Evolutionary conservation across 2,113 vertebrate genomes (phyloP), one percentile per base, ranked within the genome.

Genomic region (Phaethornis superciliosus): DNA sequence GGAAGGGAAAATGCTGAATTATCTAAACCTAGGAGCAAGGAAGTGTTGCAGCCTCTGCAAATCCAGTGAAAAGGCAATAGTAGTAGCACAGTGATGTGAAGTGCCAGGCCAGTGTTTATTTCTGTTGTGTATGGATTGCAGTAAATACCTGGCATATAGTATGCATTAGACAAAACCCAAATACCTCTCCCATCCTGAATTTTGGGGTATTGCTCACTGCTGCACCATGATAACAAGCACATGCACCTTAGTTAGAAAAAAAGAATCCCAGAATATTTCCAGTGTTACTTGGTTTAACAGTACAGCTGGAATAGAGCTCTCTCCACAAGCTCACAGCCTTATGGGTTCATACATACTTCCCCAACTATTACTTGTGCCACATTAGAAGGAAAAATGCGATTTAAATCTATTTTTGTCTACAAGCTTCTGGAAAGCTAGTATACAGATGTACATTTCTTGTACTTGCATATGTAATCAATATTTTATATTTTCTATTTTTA

Each of bases 381-480:
- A 59, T 37, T 42, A 80, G 55, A 69, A 80, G 22, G 58, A 81
- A 93, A 92, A 94, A 84, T 12, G 16, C 42, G 44, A 90, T 69
- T 77, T 65, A 89, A 88, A 93, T 74, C 28, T 86, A 9, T 71
- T 90, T 92, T 91, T 82, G 72, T 26, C 51, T 62, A 62, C 40
- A 80, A 62, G 49, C 46, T 89, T 76, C 89, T 85, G 18, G 49
- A 89, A 40, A 79, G 46, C 40, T 76, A 79, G 49, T 65, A 77
- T 62, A 88, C 71, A 88, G 33, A 77, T 88, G 63, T 80, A 94
- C 44, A 80, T 32, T 81, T 90, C 81, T 86, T 92, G 64, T 90
- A 84, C 89, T 81, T 84, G 69, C 91, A 67, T 78, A 59, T 44
- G 32, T 77, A 85, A 93, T 93, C 76, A 94, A 71, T 95, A 96